Conservation (phyloP, 2,888 invertebrate genomes). For the Catocala nupta region DNA sequence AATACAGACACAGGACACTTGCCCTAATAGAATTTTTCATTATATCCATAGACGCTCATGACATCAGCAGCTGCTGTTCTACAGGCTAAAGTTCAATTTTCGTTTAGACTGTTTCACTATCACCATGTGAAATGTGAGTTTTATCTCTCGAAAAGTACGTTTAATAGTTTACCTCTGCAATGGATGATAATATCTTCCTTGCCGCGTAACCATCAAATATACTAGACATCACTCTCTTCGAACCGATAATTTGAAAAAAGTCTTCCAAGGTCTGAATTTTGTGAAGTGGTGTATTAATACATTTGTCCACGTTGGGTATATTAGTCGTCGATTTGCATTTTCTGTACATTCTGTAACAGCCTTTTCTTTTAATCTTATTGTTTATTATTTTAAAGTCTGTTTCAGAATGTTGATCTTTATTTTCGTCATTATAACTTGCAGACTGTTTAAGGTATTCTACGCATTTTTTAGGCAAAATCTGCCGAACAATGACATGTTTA, state of each 20-base stretch:
- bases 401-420: constrained; percentile 10
- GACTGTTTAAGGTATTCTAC: constrained; percentile 27
- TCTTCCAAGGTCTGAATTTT: constrained; percentile 73
- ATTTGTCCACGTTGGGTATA: constrained; percentile 40
- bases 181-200: constrained; percentile 65
- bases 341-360: constrained; percentile 64
- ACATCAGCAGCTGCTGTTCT: too few relatives aligned
- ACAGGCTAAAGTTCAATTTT: too few relatives aligned
- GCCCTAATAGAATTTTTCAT: too few relatives aligned
- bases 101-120: too few relatives aligned
- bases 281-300: constrained; percentile 55
- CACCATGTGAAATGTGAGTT: too few relatives aligned
- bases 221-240: constrained; percentile 60
- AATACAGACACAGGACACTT: too few relatives aligned
- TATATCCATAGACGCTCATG: too few relatives aligned
- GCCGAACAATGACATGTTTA: background rate
- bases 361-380: constrained; percentile 51
- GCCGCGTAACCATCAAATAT: constrained; percentile 65
- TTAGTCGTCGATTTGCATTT: constrained; percentile 73
- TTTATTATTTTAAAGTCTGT: constrained; percentile 13
- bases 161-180: constrained; percentile 63
- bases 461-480: constrained; percentile 15
- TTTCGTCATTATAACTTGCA: constrained; percentile 4
- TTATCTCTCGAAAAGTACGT: too few relatives aligned
- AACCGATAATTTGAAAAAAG: constrained; percentile 74